Evolutionary conservation across 2,113 vertebrate genomes (phyloP).

Genomic region (Burhinus bistriatus): DNA sequence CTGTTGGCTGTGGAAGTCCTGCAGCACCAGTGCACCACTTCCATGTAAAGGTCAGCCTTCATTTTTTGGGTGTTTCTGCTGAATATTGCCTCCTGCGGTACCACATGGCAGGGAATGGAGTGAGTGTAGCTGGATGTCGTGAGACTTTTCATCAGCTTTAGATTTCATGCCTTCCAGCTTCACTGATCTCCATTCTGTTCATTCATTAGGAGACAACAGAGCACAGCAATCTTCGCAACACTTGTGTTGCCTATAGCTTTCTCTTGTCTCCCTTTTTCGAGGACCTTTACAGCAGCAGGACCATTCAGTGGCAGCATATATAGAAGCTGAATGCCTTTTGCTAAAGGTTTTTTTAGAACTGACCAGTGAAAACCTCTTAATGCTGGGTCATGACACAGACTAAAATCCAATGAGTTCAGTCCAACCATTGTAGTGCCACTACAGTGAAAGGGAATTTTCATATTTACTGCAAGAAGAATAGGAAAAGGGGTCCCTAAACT

Average conservation of each 20-base stretch:
- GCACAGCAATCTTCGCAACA: not conserved
- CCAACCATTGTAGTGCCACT: not conserved
- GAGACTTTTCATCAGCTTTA: not conserved
- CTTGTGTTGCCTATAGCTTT: not conserved
- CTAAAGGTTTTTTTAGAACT: not conserved
- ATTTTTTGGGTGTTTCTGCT: not conserved
- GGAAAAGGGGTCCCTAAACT: not conserved
- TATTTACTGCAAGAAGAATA: not conserved
- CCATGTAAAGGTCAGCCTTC: not conserved
- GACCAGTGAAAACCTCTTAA: not conserved
- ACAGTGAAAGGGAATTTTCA: not conserved
- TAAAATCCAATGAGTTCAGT: not conserved
- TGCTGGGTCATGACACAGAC: not conserved
- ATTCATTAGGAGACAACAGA: not conserved
- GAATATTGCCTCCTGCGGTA: not conserved
- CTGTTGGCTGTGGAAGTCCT: not conserved
- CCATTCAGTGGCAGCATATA: not conserved
- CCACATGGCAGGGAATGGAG: accelerated
- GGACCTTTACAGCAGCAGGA: not conserved
- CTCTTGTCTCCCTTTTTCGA: not conserved
- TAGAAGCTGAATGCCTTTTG: not conserved
- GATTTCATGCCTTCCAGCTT: not conserved
- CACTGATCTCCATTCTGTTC: not conserved
- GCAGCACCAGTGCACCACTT: not conserved
- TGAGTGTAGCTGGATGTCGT: accelerated